Evolutionary conservation across 2,113 vertebrate species (phyloP), one percentile per base, ranked within the genome.

Genomic region (Phrynosoma platyrhinos): DNA sequence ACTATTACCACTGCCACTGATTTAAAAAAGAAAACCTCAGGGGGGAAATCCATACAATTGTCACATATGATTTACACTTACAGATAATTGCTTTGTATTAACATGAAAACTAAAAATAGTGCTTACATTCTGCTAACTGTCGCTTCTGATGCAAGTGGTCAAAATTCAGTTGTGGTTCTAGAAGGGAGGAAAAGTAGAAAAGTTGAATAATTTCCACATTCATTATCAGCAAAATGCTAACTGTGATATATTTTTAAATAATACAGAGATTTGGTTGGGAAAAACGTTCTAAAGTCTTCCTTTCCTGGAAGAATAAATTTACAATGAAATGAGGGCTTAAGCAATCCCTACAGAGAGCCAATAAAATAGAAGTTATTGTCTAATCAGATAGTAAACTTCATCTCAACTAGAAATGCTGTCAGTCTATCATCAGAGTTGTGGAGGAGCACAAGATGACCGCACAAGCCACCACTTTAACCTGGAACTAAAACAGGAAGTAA

Each of bases 101-200:
- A 91, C 80, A 18, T 58, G 85, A 79, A 93, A 91, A 80, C n/a
- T 85, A 88, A 94, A 90, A 89, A 90, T 0, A 66, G 68, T 68
- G 95, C 98, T 98, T 96, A 99, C 98, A 97, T 91, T 99, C 98
- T 90, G 94, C 95, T 91, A 97, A 95, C 66, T 97, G 96, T 91
- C 97, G 97, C 95, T 98, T 98, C 93, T 98, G 98, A 92, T 96
- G 97, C 96, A 98, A 97, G 95, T 97, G 97, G 95, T 96, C 96
- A 93, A 96, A 95, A 80, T 98, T 97, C 91, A 94, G 85, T 75
- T 92, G 84, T 91, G 88, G 82, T 16, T 92, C 97, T 98, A 87
- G 58, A 92, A 88, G 74, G 80, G 85, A 12, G 87, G 90, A 80
- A 83, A 79, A 3, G 16, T 87, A 91, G 1, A 42, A 25, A 88